phyloP scores from a whole-genome alignment of 2,797 vertebrate species.

The Eleutherodactylus coqui region DNA sequence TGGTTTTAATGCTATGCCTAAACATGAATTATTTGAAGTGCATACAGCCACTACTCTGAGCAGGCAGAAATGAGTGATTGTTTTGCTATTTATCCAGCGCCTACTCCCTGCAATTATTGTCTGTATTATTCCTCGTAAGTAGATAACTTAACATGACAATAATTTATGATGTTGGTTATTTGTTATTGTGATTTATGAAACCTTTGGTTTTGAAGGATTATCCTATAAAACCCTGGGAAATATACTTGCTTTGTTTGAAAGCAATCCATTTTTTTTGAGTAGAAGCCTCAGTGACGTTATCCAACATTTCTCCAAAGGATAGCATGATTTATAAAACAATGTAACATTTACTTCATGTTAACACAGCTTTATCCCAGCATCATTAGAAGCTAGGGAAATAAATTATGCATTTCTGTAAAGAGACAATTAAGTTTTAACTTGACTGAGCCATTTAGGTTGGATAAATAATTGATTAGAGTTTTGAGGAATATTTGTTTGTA shows the following conservation, averaged over 20 bases:
- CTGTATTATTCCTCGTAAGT: not conserved
- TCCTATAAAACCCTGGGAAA: slow-evolving; percentile 50
- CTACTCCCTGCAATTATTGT: not conserved
- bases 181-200: slow-evolving; percentile 1
- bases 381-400: slow-evolving; percentile 8
- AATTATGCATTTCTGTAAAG: slow-evolving; percentile 13
- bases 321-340: not conserved
- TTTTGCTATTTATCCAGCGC: not conserved
- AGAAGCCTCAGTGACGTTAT: not conserved
- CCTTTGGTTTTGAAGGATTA: not conserved
- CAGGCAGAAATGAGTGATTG: not conserved
- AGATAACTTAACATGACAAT: not conserved
- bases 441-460: slow-evolving; percentile 21
- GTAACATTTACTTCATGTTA: not conserved
- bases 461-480: slow-evolving; percentile 24
- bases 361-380: slow-evolving; percentile 5
- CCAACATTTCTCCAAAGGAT: slow-evolving; percentile 25
- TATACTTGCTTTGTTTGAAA: slow-evolving; percentile 61
- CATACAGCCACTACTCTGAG: not conserved
- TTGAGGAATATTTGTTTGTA: slow-evolving; percentile 24
- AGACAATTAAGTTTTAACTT: slow-evolving; percentile 22
- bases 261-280: slow-evolving; percentile 42
- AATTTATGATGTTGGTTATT: not conserved
- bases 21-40: not conserved
- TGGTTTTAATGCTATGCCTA: no score